Conservation (phyloP, 2,113 vertebrate genomes). For the Caretta caretta region DNA sequence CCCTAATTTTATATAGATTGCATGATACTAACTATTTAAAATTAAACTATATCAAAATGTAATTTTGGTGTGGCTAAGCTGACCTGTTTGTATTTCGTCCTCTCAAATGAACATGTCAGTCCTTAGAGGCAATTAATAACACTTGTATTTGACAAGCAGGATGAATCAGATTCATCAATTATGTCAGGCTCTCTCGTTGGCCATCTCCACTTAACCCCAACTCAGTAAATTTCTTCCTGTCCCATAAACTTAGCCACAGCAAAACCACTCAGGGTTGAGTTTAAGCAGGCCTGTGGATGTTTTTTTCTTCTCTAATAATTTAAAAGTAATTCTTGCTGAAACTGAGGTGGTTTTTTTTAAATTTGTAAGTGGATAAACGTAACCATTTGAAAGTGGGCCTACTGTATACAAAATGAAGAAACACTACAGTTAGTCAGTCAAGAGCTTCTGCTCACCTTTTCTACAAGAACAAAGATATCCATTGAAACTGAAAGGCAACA, state of each 20-base stretch:
- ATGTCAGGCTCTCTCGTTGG: neutral
- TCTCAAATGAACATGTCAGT: neutral
- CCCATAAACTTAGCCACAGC: neutral
- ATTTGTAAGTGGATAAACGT: neutral
- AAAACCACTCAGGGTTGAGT: too few species aligned
- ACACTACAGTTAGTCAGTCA: neutral
- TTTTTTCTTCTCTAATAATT: neutral
- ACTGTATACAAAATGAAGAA: neutral
- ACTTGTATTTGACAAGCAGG: neutral
- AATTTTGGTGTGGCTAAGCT: neutral
- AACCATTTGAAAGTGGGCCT: neutral
- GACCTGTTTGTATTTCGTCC: neutral
- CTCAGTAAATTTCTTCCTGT: neutral
- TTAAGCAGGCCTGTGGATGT: neutral
- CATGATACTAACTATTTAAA: neutral
- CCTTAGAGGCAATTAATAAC: neutral
- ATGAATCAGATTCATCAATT: neutral
- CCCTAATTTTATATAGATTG: neutral
- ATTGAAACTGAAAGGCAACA: constrained; percentile 65
- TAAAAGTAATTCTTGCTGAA: neutral
- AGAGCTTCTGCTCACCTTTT: neutral
- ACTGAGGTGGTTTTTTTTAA: too few species aligned
- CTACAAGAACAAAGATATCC: constrained; percentile 53
- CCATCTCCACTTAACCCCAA: neutral
- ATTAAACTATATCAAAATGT: neutral